Base-by-base conservation (phyloP, 2,888 invertebrate species). In the Agrochola litura region DNA sequence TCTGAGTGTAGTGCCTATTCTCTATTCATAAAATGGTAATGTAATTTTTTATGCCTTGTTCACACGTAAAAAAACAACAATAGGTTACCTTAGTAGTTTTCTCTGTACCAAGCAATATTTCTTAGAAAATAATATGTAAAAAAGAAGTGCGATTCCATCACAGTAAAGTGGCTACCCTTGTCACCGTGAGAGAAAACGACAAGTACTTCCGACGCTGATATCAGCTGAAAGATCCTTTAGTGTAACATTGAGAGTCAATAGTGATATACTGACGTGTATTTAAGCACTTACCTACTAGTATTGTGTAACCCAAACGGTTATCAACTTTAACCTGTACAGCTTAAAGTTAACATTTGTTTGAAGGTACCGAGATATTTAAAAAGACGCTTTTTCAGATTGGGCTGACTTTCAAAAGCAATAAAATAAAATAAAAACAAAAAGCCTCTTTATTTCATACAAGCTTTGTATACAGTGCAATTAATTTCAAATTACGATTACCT, bases 131-230 rank as follows among this genome's bases (percentile, higher is more conserved):
- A 81, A 82, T 78, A 82, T 85, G 80, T 82, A 80, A 83, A 86
- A 73, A 76, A 41, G 56, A 65, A 65, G 66, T 54, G 78, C 72
- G 76, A 78, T 86, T 83, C 86, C 76, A 85, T 87, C 84, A 82
- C 68, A 78, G 84, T 79, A 85, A 76, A 88, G 86, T 85, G 81
- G 79, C 72, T 83, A 91, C 92, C 91, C 92, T 91, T 91, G 90
- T 92, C 91, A 92, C 86, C 82, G 86, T 82, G 78, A 90, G 89
- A 89, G 87, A 90, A 89, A 85, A 86, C 90, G 91, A 90, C 92
- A 89, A 89, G 89, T 85, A 84, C 86, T 92, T 92, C 92, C 92
- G 86, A 76, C 81, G 70, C 89, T 89, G 86, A 85, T 90, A 81
- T 85, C 81, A 78, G 54, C 64, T 83, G 64, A 68, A 77, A 83